Conservation (phyloP, 2,888 invertebrate genomes). For the Acanthosepion pharaonis region DNA sequence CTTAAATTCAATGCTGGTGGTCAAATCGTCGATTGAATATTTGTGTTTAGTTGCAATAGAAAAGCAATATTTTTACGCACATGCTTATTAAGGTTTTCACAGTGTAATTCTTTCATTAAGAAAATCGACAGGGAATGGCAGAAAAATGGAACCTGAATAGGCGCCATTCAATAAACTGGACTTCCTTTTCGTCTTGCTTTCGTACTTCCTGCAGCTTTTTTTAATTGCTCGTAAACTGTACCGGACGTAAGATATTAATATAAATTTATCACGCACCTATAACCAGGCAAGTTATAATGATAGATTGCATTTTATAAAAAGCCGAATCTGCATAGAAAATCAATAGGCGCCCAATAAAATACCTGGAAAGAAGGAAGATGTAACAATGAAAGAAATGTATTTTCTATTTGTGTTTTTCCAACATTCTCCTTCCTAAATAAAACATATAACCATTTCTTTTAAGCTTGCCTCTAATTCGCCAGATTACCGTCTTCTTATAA, state of each 20-base stretch:
- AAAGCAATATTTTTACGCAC: no score
- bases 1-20: no score
- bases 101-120: background rate
- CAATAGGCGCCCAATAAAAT: background rate
- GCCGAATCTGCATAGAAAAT: background rate
- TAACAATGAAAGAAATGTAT: background rate
- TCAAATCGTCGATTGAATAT: no score
- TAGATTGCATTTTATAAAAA: background rate
- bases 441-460: background rate
- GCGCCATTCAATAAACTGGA: background rate
- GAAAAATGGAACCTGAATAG: background rate
- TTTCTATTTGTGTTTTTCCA: background rate
- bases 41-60: no score
- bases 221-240: background rate
- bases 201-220: background rate
- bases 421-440: background rate
- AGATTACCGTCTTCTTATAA: background rate
- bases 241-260: background rate
- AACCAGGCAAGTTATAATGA: background rate
- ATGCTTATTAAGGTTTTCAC: no score
- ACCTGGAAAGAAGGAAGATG: background rate
- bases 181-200: background rate
- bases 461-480: background rate
- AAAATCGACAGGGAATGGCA: background rate
- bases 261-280: background rate